Evolutionary conservation across 2,888 invertebrate genomes (phyloP), one percentile per base, ranked within the genome.

Genomic region (Melikaiella ostensackeni): DNA sequence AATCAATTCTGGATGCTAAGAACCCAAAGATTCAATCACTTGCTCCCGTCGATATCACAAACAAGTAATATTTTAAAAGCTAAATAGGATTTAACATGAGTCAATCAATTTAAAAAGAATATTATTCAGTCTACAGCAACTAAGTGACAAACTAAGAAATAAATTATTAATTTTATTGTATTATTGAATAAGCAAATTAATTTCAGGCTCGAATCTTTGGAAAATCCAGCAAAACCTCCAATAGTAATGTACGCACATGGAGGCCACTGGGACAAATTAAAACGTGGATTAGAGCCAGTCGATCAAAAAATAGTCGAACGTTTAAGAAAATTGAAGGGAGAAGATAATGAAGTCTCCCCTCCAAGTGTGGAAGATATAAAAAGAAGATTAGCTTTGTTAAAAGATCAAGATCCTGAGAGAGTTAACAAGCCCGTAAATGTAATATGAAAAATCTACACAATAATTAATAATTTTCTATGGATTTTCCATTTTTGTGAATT

Each of bases 221-320:
- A 93, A 83, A 93, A 93, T 88, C 93, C 94, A 30, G 87, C 91
- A 30, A 92, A 91, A 76, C 93, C 93, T n/a, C 93, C 94, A 1
- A 93, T 94, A 74, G 92, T 92, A 5, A 91, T 94, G 77, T 94
- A 94, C 82, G 92, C 92, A 82, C 91, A 92, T 61, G 88, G 90
- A 81, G 87, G 92, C 78, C 87, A 83, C 27, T 89, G 89, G 88
- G 91, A 91, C 33, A 84, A 84, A 63, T 86, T 92, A 27, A 91
- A 92, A 83, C 87, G 86, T 62, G 92, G 93, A 77, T 86, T 93
- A 84, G 92, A 93, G 78, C 89, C 92, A 5, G 92, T 90, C 62
- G 95, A 95, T 88, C 93, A 94, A 80, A 93, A 94, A 87, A 94
- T 97, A 81, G 92, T 93, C 2, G 94, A 95, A 81, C 93, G 96